A percentile compares a stretch with the other conserved stretches of the same genome.
phyloP scores from a whole-genome alignment of 1,140 invertebrate genomes.

The Myzus persicae region DNA sequence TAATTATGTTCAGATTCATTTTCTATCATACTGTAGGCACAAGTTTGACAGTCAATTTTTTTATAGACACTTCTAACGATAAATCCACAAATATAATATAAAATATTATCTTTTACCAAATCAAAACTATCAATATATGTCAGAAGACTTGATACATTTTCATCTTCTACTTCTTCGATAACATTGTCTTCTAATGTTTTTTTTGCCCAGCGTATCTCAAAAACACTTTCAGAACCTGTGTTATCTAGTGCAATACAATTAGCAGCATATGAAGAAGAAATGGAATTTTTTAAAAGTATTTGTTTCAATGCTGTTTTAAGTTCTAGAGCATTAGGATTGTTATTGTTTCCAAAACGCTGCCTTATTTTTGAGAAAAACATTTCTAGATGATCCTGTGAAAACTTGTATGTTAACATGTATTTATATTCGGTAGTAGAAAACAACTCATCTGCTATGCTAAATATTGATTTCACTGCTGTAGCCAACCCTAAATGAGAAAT shows the following conservation, averaged over 20 bases:
- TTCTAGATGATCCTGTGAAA: background rate
- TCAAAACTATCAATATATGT: background rate
- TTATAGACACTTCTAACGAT: background rate
- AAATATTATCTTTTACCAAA: constrained; percentile 1
- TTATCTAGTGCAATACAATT: background rate
- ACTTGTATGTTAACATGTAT: background rate
- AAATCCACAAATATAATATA: constrained; percentile 21
- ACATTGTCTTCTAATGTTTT: background rate
- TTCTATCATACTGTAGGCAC: constrained; percentile 6
- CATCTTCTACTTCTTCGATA: background rate
- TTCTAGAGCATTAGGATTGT: background rate
- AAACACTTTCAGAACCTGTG: background rate
- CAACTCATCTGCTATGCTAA: background rate
- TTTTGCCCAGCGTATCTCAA: constrained; percentile 1
- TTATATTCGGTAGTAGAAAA: background rate
- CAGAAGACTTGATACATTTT: background rate
- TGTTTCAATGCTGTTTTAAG: background rate
- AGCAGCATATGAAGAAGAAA: background rate
- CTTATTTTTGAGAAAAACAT: constrained; percentile 6
- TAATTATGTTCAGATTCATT: background rate
- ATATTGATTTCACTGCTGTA: background rate
- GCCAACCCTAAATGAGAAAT: no score
- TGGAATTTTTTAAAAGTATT: background rate
- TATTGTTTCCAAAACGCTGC: background rate
- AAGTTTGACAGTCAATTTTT: constrained; percentile 2